A percentile compares a stretch with the other conserved stretches of the same genome.
Evolutionary conservation across 1,140 invertebrate species (phyloP).

Genomic region (Tenebrio molitor): DNA sequence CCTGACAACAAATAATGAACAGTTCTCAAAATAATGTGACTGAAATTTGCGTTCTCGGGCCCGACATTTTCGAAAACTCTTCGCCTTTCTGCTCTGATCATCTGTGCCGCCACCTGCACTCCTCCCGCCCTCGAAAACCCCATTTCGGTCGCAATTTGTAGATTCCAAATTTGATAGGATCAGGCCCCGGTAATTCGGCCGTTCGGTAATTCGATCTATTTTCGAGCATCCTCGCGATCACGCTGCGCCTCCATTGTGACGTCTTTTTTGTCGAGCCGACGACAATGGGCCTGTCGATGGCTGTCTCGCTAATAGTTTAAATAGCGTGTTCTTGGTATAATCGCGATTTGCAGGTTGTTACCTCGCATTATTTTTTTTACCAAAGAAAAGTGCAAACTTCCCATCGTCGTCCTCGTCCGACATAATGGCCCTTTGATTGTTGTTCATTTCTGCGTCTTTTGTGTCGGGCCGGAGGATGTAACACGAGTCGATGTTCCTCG

Average conservation of each 20-base stretch:
- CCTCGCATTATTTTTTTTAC: constrained; percentile 22
- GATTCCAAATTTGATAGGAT: constrained; percentile 39
- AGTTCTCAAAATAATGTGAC: too few species aligned
- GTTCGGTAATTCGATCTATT: constrained; percentile 25
- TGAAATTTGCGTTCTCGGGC: too few species aligned
- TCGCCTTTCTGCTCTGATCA: neutral
- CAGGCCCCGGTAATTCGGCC: neutral
- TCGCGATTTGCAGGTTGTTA: constrained; percentile 27
- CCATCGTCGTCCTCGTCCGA: constrained; percentile 8
- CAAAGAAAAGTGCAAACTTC: constrained; percentile 5
- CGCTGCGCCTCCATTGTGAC: constrained; percentile 18
- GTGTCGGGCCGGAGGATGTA: constrained; percentile 14
- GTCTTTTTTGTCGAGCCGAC: constrained; percentile 19
- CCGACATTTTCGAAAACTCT: neutral
- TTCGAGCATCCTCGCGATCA: constrained; percentile 33
- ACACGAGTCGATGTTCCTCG: constrained; percentile 1
- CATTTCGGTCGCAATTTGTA: constrained; percentile 21
- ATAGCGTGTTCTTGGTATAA: constrained; percentile 1
- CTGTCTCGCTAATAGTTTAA: constrained; percentile 34
- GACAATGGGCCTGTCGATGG: constrained; percentile 33
- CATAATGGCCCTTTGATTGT: constrained; percentile 33
- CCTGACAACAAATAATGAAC: too few species aligned
- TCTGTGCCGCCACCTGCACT: too few species aligned
- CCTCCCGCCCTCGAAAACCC: too few species aligned
- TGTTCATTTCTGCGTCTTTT: constrained; percentile 34